A percentile compares a stretch with the other conserved stretches of the same genome.
phyloP scores from a whole-genome alignment of 2,797 vertebrate species.

The Varecia variegata region DNA sequence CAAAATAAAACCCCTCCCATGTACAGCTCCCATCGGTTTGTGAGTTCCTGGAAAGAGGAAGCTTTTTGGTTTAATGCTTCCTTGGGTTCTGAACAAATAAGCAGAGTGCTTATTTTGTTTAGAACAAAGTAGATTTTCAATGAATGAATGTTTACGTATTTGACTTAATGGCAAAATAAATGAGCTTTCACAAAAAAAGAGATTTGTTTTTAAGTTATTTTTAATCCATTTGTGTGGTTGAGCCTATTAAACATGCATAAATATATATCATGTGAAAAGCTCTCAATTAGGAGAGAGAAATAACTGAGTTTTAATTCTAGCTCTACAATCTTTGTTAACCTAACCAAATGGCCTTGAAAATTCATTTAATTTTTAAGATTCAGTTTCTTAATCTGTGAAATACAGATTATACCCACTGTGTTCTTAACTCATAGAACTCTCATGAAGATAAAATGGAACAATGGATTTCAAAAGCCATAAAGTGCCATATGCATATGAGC shows the following conservation, averaged over 20 bases:
- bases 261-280: background rate
- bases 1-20: background rate
- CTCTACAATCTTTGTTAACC: background rate
- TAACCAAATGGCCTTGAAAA: background rate
- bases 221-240: background rate
- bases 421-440: background rate
- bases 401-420: background rate
- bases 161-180: background rate
- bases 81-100: background rate
- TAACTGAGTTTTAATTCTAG: background rate
- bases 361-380: background rate
- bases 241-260: background rate
- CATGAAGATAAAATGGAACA: background rate
- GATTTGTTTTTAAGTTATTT: background rate
- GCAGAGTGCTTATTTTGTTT: background rate
- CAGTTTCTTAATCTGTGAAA: background rate
- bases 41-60: background rate
- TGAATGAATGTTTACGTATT: background rate
- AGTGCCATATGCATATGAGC: background rate
- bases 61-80: background rate
- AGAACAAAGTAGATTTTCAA: background rate
- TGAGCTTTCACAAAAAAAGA: background rate
- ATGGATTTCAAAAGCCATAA: background rate
- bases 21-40: background rate
- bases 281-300: background rate